phyloP scores from a whole-genome alignment of 1,140 invertebrate species.

The Zophobas atratus region DNA sequence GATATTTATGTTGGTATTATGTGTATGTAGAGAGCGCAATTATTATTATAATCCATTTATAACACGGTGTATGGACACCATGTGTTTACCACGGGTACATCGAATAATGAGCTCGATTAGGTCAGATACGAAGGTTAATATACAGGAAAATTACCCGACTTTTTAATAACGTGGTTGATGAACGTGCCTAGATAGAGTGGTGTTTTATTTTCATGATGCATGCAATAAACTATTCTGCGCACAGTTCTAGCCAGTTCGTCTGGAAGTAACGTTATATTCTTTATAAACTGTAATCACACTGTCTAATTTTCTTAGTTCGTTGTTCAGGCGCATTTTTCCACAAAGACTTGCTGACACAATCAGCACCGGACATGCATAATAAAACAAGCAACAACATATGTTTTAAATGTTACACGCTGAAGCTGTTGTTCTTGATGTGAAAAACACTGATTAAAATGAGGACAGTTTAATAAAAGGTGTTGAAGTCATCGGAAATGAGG shows the following conservation, averaged over 20 bases:
- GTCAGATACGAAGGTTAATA: constrained; percentile 35
- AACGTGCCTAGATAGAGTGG: constrained; percentile 19
- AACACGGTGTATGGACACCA: constrained; percentile 30
- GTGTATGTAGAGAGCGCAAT: constrained; percentile 10
- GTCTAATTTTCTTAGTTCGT: not conserved
- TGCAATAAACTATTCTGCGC: constrained; percentile 20
- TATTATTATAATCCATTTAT: constrained; percentile 42
- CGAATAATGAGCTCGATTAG: constrained; percentile 35
- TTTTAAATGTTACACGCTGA: too few species aligned
- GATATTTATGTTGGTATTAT: constrained; percentile 38
- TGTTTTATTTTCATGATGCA: constrained; percentile 19
- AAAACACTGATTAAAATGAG: too few species aligned
- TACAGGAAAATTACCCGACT: constrained; percentile 18
- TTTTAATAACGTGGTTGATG: constrained; percentile 37
- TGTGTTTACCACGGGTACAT: constrained; percentile 38
- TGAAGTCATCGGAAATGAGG: too few species aligned
- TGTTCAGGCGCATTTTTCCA: constrained; percentile 10
- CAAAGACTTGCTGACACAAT: not conserved
- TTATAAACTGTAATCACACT: not conserved
- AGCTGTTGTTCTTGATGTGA: too few species aligned
- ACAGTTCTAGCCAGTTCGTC: constrained; percentile 8
- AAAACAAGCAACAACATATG: too few species aligned
- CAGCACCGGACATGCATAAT: too few species aligned
- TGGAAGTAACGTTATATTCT: not conserved
- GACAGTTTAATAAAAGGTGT: too few species aligned